Conservation (phyloP, 1,140 invertebrate species). For the Macrostomum lignano region DNA sequence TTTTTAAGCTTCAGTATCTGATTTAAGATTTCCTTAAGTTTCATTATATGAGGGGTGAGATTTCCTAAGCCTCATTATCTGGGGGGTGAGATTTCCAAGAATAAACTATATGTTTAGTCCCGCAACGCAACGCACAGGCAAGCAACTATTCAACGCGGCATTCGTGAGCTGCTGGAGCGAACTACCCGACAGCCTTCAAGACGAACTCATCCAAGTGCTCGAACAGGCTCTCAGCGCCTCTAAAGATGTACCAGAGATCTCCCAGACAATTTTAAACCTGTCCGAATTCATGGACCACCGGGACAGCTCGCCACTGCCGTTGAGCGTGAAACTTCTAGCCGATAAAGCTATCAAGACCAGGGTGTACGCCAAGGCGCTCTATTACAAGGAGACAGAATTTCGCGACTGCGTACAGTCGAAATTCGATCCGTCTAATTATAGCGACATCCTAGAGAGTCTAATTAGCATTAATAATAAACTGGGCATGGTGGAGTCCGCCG, state of each 20-base stretch:
- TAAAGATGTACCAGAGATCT: slow-evolving; percentile 77
- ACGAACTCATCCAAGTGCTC: slow-evolving; percentile 54
- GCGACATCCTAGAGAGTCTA: slow-evolving; percentile 9
- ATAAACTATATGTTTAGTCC: neutral
- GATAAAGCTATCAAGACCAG: slow-evolving; percentile 35
- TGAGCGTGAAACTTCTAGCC: slow-evolving; percentile 46
- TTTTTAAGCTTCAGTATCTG: too few relatives aligned
- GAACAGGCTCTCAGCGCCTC: slow-evolving; percentile 53
- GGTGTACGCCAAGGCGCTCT: slow-evolving; percentile 75
- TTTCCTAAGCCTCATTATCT: too few relatives aligned
- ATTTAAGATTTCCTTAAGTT: too few relatives aligned
- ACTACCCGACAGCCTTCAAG: slow-evolving; percentile 45
- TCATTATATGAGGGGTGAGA: too few relatives aligned
- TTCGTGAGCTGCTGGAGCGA: slow-evolving; percentile 98
- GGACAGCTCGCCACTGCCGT: slow-evolving; percentile 40
- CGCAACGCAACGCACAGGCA: slow-evolving; percentile 8
- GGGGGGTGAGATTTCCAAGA: too few relatives aligned
- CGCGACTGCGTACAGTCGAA: slow-evolving; percentile 18
- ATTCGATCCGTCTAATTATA: slow-evolving; percentile 2
- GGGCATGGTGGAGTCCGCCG: slow-evolving; percentile 84
- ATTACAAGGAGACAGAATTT: slow-evolving; percentile 95
- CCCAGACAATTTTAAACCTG: slow-evolving; percentile 79
- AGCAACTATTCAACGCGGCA: slow-evolving; percentile 86
- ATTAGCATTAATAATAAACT: slow-evolving; percentile 79
- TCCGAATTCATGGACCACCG: slow-evolving; percentile 99